Percentiles rank a stretch among this genome's conserved stretches.
Conservation (phyloP, 2,113 vertebrate genomes). For the Reinhardtius hippoglossoides region DNA sequence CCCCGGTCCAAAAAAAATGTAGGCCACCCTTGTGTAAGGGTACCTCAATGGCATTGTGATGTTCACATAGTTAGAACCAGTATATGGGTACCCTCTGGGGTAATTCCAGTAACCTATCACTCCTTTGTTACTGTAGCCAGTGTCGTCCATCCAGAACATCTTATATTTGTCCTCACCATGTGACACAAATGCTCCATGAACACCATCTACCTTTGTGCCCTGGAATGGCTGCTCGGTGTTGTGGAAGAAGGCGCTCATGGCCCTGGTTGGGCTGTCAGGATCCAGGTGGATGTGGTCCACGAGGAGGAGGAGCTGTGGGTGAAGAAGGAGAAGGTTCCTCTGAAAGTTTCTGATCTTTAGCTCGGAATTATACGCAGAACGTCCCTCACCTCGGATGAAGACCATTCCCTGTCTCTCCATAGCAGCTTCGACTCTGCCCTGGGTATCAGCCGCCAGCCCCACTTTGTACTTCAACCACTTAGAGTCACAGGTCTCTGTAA, state of each 20-base stretch:
- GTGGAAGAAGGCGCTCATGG: conserved; percentile 93
- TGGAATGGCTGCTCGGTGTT: conserved; percentile 94
- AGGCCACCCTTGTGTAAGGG: conserved; percentile 89
- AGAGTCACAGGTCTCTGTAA: conserved; percentile 95
- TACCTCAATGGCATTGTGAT: conserved; percentile 90
- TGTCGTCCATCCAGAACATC: conserved; percentile 99
- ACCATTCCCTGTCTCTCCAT: conserved; percentile 88
- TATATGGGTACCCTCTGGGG: conserved; percentile 93
- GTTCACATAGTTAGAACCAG: conserved; percentile 95
- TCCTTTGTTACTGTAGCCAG: conserved; percentile 89
- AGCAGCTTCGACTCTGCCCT: conserved; percentile 89
- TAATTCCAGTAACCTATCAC: conserved; percentile 88
- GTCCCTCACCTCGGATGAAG: conserved; percentile 93
- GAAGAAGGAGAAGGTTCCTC: conserved; percentile 92
- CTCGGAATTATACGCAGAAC: conserved; percentile 88
- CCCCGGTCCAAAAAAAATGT: conserved; percentile 92
- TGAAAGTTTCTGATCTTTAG: conserved; percentile 90
- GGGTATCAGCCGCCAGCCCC: conserved; percentile 89
- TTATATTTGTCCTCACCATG: conserved; percentile 89
- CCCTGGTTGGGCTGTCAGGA: conserved; percentile 85
- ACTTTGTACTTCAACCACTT: conserved; percentile 97
- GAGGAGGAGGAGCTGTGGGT: conserved; percentile 93
- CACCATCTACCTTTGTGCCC: conserved; percentile 83
- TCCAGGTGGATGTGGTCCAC: conserved; percentile 93
- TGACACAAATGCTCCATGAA: conserved; percentile 89